Conservation (phyloP, 2,888 invertebrate species). For the Hypercompe scribonia region DNA sequence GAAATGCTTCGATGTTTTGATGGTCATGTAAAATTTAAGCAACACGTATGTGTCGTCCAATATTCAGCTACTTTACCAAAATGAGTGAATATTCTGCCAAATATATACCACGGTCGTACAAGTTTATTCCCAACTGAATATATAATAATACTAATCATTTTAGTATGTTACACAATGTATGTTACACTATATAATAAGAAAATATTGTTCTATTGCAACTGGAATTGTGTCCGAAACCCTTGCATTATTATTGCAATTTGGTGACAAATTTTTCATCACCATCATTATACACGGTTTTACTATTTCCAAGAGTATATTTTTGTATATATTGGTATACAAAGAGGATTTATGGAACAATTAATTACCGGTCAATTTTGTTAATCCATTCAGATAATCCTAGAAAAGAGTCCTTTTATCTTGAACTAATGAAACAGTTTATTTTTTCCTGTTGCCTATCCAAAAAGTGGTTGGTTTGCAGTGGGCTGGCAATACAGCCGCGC, state of each 20-base stretch:
- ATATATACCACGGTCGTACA: constrained; percentile 27
- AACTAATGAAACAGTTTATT: background rate
- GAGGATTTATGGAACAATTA: background rate
- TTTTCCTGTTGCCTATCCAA: background rate
- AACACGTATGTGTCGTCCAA: constrained; percentile 16
- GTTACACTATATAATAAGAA: constrained; percentile 19
- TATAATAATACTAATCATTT: constrained; percentile 45
- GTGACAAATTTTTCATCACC: background rate
- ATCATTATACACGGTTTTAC: background rate
- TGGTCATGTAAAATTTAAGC: constrained; percentile 5
- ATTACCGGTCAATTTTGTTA: background rate
- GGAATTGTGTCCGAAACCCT: background rate
- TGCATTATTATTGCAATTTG: background rate
- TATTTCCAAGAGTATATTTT: background rate
- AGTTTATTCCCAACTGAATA: constrained; percentile 30
- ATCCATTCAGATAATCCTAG: background rate
- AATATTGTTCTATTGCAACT: background rate
- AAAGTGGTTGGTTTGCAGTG: too few species aligned
- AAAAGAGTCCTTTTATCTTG: background rate
- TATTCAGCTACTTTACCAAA: constrained; percentile 37
- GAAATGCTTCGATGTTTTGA: background rate
- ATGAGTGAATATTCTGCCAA: constrained; percentile 36
- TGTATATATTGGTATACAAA: background rate
- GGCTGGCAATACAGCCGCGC: too few species aligned
- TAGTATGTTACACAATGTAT: constrained; percentile 29